Evolutionary conservation across 30 jellyfish, hydroid and myxozoan species (phyloP), one percentile per base, ranked within the genome.

Genomic region (Aurelia aurita complex sp. Pacific): DNA sequence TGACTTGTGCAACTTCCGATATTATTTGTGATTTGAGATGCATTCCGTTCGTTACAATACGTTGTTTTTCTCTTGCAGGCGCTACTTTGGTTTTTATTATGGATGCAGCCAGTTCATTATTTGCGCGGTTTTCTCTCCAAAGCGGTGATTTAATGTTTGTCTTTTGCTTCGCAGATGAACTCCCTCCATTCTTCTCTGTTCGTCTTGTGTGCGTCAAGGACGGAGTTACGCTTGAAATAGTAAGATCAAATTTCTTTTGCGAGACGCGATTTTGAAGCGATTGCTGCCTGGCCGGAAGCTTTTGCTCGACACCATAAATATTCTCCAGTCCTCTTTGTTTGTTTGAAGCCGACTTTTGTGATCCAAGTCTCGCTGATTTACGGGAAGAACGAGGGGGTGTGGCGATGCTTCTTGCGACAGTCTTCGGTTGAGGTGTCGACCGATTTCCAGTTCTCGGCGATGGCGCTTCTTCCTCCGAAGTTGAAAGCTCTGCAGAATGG

Each of bases 401-500:
- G 16, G 64, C 55, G 51, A 69, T 79, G 14, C 77, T 15, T 8
- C 69, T 8, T 12, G 83, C 43, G 36, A 17, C 38, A 10, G 34
- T 64, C 3, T 71, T 69, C 46, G 46, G 19, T n/a, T 32, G 75
- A 5, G 66, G 69, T 11, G 85, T 16, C 10, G 67, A 34, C n/a
- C 53, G 59, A 71, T n/a, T 11, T 19, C 53, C 77, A 29, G 1
- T 42, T 8, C 50, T 53, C 16, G 34, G 54, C 42, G 79, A 12
- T 10, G 82, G 2, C 32, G 59, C 74, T 7, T 76, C 86, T 46
- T 86, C 96, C 18, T 78, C 96, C 59, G 96, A 76, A 9, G 82
- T 19, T 12, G 85, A 70, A 6, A 19, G 32, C 23, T 86, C 96
- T 15, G 90, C 36, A 46, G 57, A 74, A 23, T 18, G 52, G 66